Evolutionary conservation across 2,113 vertebrate genomes (phyloP).

Genomic region (Sinocyclocheilus maitianheensis): DNA sequence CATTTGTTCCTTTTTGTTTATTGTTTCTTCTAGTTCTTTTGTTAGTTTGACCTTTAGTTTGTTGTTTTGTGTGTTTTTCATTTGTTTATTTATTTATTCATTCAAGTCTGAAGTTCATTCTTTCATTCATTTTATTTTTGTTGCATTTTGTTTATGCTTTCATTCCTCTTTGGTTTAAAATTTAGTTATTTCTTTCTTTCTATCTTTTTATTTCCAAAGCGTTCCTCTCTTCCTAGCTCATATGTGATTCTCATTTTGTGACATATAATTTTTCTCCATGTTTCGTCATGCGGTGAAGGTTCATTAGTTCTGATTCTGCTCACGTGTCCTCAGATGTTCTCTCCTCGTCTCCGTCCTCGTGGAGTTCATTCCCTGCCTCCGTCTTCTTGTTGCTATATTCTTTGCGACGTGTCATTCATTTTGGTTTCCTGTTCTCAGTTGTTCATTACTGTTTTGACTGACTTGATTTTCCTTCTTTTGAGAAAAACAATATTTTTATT

Average conservation of each 20-base stretch:
- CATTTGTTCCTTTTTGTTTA: background rate
- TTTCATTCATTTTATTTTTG: background rate
- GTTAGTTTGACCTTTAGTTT: background rate
- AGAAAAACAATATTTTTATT: constrained; percentile 99
- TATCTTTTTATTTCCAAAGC: constrained; percentile 55
- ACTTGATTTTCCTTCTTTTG: constrained; percentile 77
- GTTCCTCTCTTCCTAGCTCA: constrained; percentile 63
- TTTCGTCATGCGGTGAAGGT: background rate
- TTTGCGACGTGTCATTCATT: constrained; percentile 28
- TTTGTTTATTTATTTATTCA: background rate
- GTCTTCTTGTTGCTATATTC: background rate
- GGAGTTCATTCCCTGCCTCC: background rate
- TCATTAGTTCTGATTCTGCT: constrained; percentile 30
- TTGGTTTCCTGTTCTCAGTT: constrained; percentile 33
- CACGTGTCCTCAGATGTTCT: constrained; percentile 35
- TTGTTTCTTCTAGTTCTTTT: background rate
- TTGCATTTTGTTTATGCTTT: background rate
- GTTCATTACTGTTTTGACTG: constrained; percentile 83
- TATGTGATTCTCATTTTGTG: constrained; percentile 70
- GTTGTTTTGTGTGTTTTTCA: constrained; percentile 24
- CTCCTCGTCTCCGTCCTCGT: background rate
- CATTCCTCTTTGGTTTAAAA: background rate
- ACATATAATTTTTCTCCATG: constrained; percentile 33
- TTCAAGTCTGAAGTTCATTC: background rate
- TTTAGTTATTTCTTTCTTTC: background rate